Conservation (phyloP, 1,140 invertebrate genomes). For the Andricus grossulariae region DNA sequence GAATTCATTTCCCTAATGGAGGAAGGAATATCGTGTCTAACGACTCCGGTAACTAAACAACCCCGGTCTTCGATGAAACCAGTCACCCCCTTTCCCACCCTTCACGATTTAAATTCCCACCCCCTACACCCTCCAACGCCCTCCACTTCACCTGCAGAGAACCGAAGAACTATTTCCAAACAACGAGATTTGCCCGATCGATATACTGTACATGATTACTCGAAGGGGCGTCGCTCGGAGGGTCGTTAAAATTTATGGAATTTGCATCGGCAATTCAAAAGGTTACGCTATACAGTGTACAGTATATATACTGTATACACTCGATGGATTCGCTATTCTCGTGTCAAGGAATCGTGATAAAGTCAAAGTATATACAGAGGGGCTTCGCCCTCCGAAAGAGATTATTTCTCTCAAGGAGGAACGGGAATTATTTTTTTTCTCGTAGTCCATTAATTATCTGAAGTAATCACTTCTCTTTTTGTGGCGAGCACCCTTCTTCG, state of each 20-base stretch:
- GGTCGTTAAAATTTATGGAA: conserved; percentile 54
- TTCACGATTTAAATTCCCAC: conserved; percentile 1
- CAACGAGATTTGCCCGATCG: conserved; percentile 33
- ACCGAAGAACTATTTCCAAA: conserved; percentile 20
- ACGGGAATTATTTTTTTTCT: no score
- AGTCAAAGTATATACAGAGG: no score
- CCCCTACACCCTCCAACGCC: neutral
- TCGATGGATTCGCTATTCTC: neutral
- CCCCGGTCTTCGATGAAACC: conserved; percentile 38
- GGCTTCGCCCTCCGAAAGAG: no score
- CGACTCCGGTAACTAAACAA: conserved; percentile 50
- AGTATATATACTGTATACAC: neutral
- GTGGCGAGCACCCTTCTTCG: no score
- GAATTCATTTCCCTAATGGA: conserved; percentile 56
- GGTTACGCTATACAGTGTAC: conserved; percentile 18
- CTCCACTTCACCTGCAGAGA: conserved; percentile 26
- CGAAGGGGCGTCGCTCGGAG: conserved; percentile 19
- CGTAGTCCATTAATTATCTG: no score
- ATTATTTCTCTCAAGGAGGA: no score
- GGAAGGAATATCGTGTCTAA: conserved; percentile 51
- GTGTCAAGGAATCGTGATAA: no score
- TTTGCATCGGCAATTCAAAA: conserved; percentile 48
- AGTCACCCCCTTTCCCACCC: neutral
- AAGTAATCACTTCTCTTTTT: no score
- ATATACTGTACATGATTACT: conserved; percentile 31